A percentile compares a stretch with the other conserved stretches of the same genome.
Evolutionary conservation across 2,888 invertebrate species (phyloP).

Genomic region (Patella depressa): DNA sequence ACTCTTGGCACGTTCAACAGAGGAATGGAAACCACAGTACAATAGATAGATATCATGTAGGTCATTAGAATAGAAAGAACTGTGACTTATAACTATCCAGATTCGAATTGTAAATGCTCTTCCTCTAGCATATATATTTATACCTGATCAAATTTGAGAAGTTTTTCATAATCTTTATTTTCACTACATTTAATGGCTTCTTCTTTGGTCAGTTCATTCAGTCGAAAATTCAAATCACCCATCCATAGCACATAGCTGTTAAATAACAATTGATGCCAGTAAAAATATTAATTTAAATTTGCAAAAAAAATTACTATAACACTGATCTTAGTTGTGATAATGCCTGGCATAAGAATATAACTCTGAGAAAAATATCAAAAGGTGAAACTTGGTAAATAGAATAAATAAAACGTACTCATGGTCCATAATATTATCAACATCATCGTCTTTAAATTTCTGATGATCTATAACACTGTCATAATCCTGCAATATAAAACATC

Average conservation of each 20-base stretch:
- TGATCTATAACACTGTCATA: constrained; percentile 88
- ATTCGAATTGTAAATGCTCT: no score
- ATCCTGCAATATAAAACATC: constrained; percentile 73
- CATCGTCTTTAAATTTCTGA: constrained; percentile 82
- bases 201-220: constrained; percentile 74
- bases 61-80: no score
- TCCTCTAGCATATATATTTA: no score
- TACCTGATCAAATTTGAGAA: constrained; percentile 81
- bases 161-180: constrained; percentile 77
- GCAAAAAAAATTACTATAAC: no score
- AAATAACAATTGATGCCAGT: constrained; percentile 13
- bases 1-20: no score
- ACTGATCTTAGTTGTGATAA: not conserved
- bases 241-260: constrained; percentile 95
- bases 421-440: constrained; percentile 87
- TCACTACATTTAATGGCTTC: constrained; percentile 77
- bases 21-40: no score
- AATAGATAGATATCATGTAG: no score
- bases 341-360: not conserved
- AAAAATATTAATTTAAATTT: not conserved
- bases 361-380: no score
- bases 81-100: no score
- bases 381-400: no score
- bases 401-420: constrained; percentile 80
- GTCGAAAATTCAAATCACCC: constrained; percentile 94